Percentiles rank a stretch among this genome's conserved stretches.
phyloP scores from a whole-genome alignment of 2,888 invertebrate genomes.

The Tolmerus cingulatus region DNA sequence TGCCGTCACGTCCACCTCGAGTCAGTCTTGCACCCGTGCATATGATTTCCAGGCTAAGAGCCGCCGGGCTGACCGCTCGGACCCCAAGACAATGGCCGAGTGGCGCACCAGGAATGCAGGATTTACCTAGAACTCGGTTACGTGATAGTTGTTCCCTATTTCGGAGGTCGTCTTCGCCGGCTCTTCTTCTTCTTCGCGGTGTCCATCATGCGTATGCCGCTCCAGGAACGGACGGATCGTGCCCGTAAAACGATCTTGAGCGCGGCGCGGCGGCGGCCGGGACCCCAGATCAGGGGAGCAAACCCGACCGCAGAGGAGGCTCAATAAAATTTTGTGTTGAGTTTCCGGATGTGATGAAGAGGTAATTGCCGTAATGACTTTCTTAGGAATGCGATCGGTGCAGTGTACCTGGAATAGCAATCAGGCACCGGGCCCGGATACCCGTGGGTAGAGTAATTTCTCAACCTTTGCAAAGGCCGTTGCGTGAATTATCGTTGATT shows the following conservation, averaged over 20 bases:
- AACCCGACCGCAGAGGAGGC: conserved; percentile 14
- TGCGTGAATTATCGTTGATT: conserved; percentile 45
- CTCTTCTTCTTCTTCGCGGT: not conserved
- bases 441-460: conserved; percentile 18
- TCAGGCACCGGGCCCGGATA: conserved; percentile 40
- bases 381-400: conserved; percentile 48
- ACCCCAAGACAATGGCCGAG: conserved; percentile 39
- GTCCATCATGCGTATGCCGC: not conserved
- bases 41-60: conserved; percentile 40
- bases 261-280: not conserved
- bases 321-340: conserved; percentile 47
- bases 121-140: conserved; percentile 46
- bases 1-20: conserved; percentile 45
- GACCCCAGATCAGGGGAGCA: not conserved
- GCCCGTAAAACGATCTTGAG: not conserved
- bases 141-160: conserved; percentile 48
- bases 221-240: not conserved
- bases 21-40: conserved; percentile 48
- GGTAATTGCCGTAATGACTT: conserved; percentile 48
- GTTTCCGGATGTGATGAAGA: conserved; percentile 44
- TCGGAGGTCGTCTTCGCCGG: conserved; percentile 42
- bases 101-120: conserved; percentile 45
- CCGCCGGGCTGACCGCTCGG: not conserved
- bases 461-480: conserved; percentile 46
- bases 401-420: conserved; percentile 44